Conservation (phyloP, 2,888 invertebrate species). For the Pseudococcus longispinus region DNA sequence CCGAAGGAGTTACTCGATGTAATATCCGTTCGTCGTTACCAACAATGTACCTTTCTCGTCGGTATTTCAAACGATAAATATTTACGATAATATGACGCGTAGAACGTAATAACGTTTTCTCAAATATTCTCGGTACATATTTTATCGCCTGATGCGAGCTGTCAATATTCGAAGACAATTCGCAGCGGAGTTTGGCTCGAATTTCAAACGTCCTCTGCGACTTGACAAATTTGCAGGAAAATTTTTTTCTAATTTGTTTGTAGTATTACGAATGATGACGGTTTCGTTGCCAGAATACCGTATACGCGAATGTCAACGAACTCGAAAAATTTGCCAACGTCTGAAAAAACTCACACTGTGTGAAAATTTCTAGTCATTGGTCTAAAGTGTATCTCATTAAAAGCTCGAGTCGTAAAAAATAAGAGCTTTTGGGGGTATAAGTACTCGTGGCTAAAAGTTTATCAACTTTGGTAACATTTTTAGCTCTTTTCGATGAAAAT, state of each 20-base stretch:
- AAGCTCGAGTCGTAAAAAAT: neutral
- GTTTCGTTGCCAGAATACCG: constrained; percentile 12
- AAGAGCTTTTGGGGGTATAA: no score
- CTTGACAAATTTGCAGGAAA: neutral
- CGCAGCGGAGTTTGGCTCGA: neutral
- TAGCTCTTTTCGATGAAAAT: no score
- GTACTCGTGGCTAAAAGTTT: no score
- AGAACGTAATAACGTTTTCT: neutral
- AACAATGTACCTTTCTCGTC: neutral
- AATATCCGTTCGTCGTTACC: neutral
- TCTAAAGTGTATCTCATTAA: neutral
- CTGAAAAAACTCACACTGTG: neutral
- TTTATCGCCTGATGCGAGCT: no score
- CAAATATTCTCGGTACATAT: no score
- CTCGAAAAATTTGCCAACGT: neutral
- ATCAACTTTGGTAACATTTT: no score
- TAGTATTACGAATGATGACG: neutral
- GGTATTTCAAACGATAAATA: neutral
- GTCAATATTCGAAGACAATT: neutral
- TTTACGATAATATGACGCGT: neutral
- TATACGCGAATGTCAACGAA: neutral
- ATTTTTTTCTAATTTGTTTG: neutral
- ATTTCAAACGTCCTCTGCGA: neutral
- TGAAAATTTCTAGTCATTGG: neutral
- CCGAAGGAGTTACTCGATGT: neutral